Percentiles rank a stretch among this genome's conserved stretches.
Evolutionary conservation across 2,888 invertebrate genomes (phyloP).

Genomic region (Galeopsomyia nigrocyanea): DNA sequence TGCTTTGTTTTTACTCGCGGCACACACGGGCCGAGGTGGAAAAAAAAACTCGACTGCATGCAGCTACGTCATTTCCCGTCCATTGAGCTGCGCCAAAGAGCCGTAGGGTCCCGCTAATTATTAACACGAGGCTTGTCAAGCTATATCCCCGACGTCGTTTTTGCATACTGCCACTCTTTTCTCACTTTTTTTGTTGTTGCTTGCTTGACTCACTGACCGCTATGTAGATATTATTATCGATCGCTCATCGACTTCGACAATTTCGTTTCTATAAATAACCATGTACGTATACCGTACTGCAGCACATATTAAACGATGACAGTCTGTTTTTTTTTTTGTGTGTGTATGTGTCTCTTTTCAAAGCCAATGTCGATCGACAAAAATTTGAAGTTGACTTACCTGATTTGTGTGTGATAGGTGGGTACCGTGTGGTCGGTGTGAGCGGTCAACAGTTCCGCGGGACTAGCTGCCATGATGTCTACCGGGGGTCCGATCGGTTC

Average conservation of each 20-base stretch:
- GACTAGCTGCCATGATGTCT: constrained; percentile 63
- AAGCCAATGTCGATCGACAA: background rate
- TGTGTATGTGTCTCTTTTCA: no score
- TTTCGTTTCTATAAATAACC: constrained; percentile 1
- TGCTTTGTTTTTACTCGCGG: background rate
- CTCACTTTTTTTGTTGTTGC: no score
- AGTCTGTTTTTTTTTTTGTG: no score
- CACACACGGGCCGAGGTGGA: background rate
- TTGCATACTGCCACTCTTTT: no score
- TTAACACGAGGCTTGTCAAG: constrained; percentile 12
- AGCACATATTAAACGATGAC: no score
- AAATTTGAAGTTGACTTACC: no score
- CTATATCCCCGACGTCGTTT: no score
- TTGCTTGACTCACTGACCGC: constrained; percentile 11
- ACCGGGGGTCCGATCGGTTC: constrained; percentile 62
- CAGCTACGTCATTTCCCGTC: constrained; percentile 9
- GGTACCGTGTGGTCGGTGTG: constrained; percentile 67
- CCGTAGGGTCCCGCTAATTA: constrained; percentile 32
- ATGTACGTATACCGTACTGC: no score
- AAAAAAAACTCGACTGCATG: background rate
- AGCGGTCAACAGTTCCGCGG: constrained; percentile 65
- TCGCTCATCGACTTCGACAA: background rate
- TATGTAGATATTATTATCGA: background rate
- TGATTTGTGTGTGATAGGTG: constrained; percentile 66
- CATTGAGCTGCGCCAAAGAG: no score